These are phyloP conservation scores for Pachyseris speciosa DNA, from an alignment of 64 coral and sea anemone genomes.

Conservation along the genomic window DNA sequence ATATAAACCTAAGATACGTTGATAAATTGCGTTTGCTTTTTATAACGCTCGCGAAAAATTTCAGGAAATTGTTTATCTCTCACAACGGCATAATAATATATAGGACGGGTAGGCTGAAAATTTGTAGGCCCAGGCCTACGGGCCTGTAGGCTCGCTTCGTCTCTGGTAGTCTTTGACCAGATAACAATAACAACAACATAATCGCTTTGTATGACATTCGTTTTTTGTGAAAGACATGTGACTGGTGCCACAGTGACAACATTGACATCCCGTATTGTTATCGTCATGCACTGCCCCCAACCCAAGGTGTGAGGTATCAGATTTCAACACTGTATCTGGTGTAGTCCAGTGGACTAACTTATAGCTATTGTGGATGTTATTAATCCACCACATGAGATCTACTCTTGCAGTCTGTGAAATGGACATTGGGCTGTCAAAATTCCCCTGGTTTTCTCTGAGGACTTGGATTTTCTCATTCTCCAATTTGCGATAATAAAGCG, in stretches of 20 bases:
- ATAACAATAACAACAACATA: not conserved
- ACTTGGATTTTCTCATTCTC: conserved; percentile 39
- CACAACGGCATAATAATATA: too few species aligned
- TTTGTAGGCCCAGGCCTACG: too few species aligned
- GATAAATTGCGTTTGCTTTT: too few species aligned
- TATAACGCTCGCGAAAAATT: too few species aligned
- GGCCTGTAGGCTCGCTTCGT: too few species aligned
- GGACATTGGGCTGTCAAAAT: not conserved
- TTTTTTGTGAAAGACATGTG: not conserved
- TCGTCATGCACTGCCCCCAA: conserved; percentile 26
- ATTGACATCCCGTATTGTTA: not conserved
- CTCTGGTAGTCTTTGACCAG: not conserved
- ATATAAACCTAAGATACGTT: too few species aligned
- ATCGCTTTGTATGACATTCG: not conserved
- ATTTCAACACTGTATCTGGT: conserved; percentile 31
- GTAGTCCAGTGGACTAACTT: not conserved
- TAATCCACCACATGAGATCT: conserved; percentile 52
- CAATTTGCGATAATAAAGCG: conserved; percentile 35
- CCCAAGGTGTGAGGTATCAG: conserved; percentile 44
- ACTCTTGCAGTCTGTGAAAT: not conserved
- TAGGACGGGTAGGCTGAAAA: too few species aligned
- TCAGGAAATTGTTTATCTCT: too few species aligned
- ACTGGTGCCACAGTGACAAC: not conserved
- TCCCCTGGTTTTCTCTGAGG: conserved; percentile 16
- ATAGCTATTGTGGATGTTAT: not conserved